These are phyloP conservation scores for Mythimna lalbum DNA, from an alignment of 2,888 invertebrate species.

Conservation along the genomic window DNA sequence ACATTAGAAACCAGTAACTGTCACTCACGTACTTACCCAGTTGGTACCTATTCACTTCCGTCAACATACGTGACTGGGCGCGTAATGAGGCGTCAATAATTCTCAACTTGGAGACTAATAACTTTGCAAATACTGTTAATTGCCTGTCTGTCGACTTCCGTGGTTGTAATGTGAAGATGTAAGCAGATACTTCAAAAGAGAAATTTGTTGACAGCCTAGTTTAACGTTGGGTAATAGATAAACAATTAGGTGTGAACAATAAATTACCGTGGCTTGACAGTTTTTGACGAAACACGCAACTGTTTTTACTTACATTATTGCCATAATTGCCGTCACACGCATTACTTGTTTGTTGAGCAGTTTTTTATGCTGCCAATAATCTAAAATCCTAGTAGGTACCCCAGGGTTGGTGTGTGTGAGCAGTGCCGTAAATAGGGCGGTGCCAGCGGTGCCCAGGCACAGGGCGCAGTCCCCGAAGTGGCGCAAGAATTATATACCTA, in stretches of 20 bases:
- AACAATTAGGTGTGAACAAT: conserved; percentile 26
- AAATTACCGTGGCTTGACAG: conserved; percentile 10
- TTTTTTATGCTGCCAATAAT: no score
- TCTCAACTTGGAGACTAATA: conserved; percentile 37
- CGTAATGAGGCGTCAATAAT: conserved; percentile 42
- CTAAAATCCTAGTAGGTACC: no score
- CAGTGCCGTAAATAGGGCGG: no score
- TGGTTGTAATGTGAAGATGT: conserved; percentile 53
- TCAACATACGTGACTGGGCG: conserved; percentile 64
- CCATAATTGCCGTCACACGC: no score
- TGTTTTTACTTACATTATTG: not conserved
- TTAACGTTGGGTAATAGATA: conserved; percentile 15
- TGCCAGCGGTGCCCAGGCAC: no score
- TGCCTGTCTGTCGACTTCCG: conserved; percentile 45
- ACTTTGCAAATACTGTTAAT: conserved; percentile 55
- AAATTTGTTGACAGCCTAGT: conserved; percentile 36
- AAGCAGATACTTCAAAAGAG: conserved; percentile 30
- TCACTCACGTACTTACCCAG: conserved; percentile 70
- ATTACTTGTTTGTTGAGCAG: no score
- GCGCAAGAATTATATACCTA: no score
- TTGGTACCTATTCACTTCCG: conserved; percentile 55
- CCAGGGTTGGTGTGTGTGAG: no score
- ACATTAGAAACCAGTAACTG: conserved; percentile 58
- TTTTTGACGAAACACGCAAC: conserved; percentile 6
- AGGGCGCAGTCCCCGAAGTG: no score